phyloP scores from a whole-genome alignment of 2,888 invertebrate species.

The Cheiracanthium punctorium region DNA sequence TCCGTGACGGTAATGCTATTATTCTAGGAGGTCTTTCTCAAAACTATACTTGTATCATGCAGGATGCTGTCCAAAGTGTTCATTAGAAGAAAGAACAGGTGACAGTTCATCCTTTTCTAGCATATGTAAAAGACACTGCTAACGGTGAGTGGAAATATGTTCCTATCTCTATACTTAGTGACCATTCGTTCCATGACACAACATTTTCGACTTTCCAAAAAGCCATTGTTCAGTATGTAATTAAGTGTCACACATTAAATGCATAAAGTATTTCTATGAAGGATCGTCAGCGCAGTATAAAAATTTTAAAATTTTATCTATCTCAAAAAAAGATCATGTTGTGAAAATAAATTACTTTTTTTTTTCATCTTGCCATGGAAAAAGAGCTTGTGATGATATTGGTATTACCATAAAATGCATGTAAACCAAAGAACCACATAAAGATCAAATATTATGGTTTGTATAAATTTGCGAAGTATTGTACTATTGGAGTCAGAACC shows the following conservation, averaged over 20 bases:
- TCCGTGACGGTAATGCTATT: conserved; percentile 52
- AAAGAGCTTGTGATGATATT: conserved; percentile 28
- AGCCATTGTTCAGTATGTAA: conserved; percentile 17
- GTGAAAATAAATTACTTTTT: conserved; percentile 71
- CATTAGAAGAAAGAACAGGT: conserved; percentile 72
- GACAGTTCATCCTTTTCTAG: conserved; percentile 66
- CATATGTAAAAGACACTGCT: conserved; percentile 22
- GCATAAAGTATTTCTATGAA: conserved; percentile 72
- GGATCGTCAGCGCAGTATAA: conserved; percentile 73
- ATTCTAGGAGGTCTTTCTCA: conserved; percentile 72
- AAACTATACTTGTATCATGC: conserved; percentile 71
- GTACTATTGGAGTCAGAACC: background rate
- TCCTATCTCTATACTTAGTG: conserved; percentile 49
- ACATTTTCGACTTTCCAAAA: conserved; percentile 65
- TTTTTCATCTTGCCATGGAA: conserved; percentile 29
- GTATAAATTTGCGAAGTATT: conserved; percentile 8
- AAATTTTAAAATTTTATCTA: conserved; percentile 72
- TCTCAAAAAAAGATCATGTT: conserved; percentile 70
- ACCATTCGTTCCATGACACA: conserved; percentile 69
- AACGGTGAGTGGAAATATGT: background rate
- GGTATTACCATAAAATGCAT: conserved; percentile 26
- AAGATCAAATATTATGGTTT: conserved; percentile 13
- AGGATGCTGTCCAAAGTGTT: conserved; percentile 71
- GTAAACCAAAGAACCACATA: conserved; percentile 3
- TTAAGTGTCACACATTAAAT: conserved; percentile 26